Percentiles rank a stretch among this genome's conserved stretches.
phyloP scores from a whole-genome alignment of 30 jellyfish, hydroid and myxozoan genomes.

The Rhopilema esculentum region DNA sequence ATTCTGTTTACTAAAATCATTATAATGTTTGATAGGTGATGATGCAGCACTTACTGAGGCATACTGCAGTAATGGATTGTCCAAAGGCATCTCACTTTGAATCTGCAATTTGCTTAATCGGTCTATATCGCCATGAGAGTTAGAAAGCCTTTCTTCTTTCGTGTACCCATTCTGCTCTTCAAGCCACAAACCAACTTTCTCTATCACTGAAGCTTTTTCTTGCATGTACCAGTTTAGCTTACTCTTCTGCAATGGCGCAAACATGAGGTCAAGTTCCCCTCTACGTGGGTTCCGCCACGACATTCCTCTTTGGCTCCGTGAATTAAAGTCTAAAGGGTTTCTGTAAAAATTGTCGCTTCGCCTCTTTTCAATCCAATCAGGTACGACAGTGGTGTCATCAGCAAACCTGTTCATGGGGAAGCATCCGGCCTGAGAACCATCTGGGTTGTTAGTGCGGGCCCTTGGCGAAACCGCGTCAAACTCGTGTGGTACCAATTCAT shows the following conservation, averaged over 20 bases:
- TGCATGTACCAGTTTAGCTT: conserved; percentile 62
- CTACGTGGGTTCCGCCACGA: conserved; percentile 34
- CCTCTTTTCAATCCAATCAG: conserved; percentile 29
- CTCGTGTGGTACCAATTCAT: conserved; percentile 12
- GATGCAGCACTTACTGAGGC: conserved; percentile 49
- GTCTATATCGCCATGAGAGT: conserved; percentile 64
- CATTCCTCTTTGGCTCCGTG: conserved; percentile 5
- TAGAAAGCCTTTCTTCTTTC: conserved; percentile 51
- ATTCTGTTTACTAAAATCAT: neutral
- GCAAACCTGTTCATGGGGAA: conserved; percentile 8
- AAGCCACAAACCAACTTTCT: conserved; percentile 98
- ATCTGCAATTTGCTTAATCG: conserved; percentile 1
- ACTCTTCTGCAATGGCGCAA: conserved; percentile 55
- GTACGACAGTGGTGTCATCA: conserved; percentile 4
- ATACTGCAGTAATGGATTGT: conserved; percentile 7
- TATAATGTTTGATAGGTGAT: conserved; percentile 56
- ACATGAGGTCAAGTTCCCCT: conserved; percentile 46
- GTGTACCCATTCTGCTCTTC: conserved; percentile 75
- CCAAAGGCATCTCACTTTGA: neutral
- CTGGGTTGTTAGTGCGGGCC: neutral
- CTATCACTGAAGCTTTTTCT: conserved; percentile 70
- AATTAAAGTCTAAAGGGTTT: conserved; percentile 23
- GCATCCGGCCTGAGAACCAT: conserved; percentile 12
- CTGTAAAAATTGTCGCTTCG: conserved; percentile 7
- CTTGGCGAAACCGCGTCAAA: conserved; percentile 32